These are phyloP conservation scores for Scalopus aquaticus DNA, from an alignment of 2,113 vertebrate genomes.

Conservation along the genomic window DNA sequence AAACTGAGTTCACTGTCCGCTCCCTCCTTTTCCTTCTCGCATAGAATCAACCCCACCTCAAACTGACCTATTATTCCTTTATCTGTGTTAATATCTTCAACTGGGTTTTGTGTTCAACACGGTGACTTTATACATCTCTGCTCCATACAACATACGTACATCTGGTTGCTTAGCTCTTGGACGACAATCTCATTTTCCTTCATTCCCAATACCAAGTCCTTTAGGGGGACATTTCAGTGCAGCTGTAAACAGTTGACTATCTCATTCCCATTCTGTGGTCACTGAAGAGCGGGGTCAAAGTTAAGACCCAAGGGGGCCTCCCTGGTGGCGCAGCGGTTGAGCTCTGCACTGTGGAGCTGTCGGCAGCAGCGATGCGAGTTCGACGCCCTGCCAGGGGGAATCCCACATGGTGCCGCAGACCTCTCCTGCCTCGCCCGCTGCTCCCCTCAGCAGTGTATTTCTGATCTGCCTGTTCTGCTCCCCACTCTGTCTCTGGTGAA, in stretches of 20 bases:
- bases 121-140: background rate
- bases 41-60: background rate
- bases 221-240: background rate
- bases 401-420: too few relatives aligned
- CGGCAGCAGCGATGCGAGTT: too few relatives aligned
- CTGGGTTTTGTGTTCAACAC: background rate
- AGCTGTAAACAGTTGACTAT: background rate
- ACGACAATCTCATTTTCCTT: slow-evolving; percentile 15
- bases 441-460: too few relatives aligned
- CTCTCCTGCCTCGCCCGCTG: too few relatives aligned
- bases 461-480: too few relatives aligned
- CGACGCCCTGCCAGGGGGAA: too few relatives aligned
- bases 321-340: too few relatives aligned
- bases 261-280: background rate
- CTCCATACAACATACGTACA: background rate
- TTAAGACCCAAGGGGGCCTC: background rate
- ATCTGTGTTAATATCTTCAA: background rate
- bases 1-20: background rate
- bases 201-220: background rate
- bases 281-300: background rate
- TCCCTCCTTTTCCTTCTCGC: background rate
- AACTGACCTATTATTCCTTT: background rate
- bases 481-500: too few relatives aligned
- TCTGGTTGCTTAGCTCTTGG: background rate
- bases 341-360: too few relatives aligned